A percentile compares a stretch with the other conserved stretches of the same genome.
Evolutionary conservation across 2,888 invertebrate species (phyloP).

Genomic region (Zeuzera pyrina): DNA sequence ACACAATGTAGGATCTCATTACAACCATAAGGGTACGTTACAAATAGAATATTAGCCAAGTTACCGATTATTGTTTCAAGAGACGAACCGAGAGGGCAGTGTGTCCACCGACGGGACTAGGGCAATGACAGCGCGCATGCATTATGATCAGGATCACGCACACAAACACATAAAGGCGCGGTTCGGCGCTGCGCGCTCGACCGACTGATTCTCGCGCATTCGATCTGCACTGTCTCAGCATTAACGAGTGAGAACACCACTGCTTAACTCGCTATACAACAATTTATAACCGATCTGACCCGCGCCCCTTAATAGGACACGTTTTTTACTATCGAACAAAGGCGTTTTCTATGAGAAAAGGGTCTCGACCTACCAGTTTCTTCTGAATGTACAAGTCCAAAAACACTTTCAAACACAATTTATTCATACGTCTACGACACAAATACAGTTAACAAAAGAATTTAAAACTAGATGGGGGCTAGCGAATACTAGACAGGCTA

Average conservation of each 20-base stretch:
- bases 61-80: constrained; percentile 53
- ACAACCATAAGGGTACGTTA: constrained; percentile 24
- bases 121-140: constrained; percentile 49
- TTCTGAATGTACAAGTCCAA: constrained; percentile 54
- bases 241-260: too few relatives aligned
- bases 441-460: constrained; percentile 62
- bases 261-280: too few relatives aligned
- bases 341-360: constrained; percentile 68
- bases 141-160: constrained; percentile 40
- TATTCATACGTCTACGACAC: constrained; percentile 69
- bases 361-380: constrained; percentile 72
- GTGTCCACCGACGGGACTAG: constrained; percentile 1
- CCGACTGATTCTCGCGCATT: too few relatives aligned
- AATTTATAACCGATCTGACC: constrained; percentile 35
- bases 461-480: constrained; percentile 69
- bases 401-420: constrained; percentile 58
- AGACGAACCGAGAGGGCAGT: constrained; percentile 31
- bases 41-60: constrained; percentile 36
- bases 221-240: too few relatives aligned
- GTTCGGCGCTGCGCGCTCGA: not conserved
- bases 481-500: constrained; percentile 66
- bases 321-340: constrained; percentile 67
- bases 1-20: constrained; percentile 22
- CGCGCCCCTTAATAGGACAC: constrained; percentile 62
- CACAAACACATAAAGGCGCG: constrained; percentile 17